Evolutionary conservation across 2,797 vertebrate genomes (phyloP), one percentile per base, ranked within the genome.

Genomic region (Platyrinchus mystaceus): DNA sequence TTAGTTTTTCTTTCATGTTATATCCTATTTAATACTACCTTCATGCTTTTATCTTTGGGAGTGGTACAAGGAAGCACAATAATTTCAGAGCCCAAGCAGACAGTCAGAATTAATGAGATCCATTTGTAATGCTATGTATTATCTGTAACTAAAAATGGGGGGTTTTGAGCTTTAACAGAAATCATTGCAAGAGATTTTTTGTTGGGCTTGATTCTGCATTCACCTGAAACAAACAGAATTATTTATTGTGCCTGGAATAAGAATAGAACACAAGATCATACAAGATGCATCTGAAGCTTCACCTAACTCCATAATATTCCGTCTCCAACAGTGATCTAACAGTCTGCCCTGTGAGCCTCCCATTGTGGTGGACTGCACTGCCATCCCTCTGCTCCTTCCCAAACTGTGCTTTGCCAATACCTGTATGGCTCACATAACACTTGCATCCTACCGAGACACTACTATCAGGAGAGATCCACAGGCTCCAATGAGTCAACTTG

Each of bases 341-440:
- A 56, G 36, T 20, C 32, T 56, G 37, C 24, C 19, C 59, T 6
- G 1, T 24, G 14, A 85, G 24, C 28, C 30, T 52, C 28, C 50
- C 28, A 32, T 22, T 46, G 53, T 1, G 1, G 44, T 46, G n/a
- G n/a, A 23, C 50, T 84, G 59, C 30, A 24, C 14, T 55, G n/a
- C 26, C 4, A 7, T 30, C 56, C 24, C 44, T n/a, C 28, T 70
- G 34, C 34, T 77, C 21, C 37, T 5, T 6, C 39, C 24, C 2
- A 2, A 69, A 37, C 39, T 21, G 14, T 62, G 47, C 46, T 49
- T 74, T 69, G 39, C 52, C 63, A 37, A 4, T 12, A 81, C 10
- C 34, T 5, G 0, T 41, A 15, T 3, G 23, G 52, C 9, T 73
- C 53, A 41, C 0, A 0, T 47, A 81, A 34, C 67, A 37, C n/a